Evolutionary conservation across 2,888 invertebrate genomes (phyloP).

Genomic region (Steinernema hermaphroditum): DNA sequence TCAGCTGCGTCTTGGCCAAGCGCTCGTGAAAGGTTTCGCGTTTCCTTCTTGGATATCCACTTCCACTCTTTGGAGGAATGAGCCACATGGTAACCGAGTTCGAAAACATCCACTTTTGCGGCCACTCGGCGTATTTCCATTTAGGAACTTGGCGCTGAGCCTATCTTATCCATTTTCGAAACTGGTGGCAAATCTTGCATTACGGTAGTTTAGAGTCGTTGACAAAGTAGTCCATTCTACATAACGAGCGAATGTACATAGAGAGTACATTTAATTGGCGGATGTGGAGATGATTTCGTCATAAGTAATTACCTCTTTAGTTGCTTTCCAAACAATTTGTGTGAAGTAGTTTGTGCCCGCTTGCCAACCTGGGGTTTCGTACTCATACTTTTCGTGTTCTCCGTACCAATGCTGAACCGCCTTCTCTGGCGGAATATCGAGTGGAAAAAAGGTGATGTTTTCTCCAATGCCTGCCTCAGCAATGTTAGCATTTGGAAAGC

Average conservation of each 20-base stretch:
- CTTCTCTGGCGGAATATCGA: constrained; percentile 49
- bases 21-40: not conserved
- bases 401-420: constrained; percentile 58
- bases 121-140: not conserved
- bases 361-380: constrained; percentile 65
- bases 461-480: constrained; percentile 63
- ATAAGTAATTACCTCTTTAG: constrained; percentile 67
- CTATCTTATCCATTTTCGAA: no score
- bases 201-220: no score
- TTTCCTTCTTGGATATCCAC: not conserved
- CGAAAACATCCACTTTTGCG: not conserved
- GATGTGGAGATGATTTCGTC: no score
- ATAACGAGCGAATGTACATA: no score
- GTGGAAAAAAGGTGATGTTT: constrained; percentile 65
- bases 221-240: no score
- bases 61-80: not conserved
- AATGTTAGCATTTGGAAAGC: not conserved
- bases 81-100: not conserved
- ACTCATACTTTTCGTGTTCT: constrained; percentile 63
- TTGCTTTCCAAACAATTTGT: constrained; percentile 70
- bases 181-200: no score
- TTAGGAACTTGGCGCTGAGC: no score
- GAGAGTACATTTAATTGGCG: no score
- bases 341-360: constrained; percentile 69
- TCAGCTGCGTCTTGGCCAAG: not conserved